Evolutionary conservation across 2,888 invertebrate species (phyloP).

Genomic region (Hydriomena furcata): DNA sequence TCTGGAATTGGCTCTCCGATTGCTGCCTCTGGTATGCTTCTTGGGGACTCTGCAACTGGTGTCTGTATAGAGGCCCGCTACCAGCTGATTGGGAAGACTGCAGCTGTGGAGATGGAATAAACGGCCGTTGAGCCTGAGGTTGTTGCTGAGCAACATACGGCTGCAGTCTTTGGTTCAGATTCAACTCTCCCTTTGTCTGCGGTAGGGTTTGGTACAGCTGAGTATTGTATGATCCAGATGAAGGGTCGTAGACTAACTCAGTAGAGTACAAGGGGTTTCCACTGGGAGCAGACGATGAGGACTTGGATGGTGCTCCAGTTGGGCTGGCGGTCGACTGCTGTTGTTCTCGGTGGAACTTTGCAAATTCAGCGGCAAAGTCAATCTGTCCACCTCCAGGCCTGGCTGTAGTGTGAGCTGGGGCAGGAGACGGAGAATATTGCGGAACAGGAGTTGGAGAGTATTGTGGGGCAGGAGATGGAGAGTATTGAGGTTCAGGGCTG

Average conservation of each 20-base stretch:
- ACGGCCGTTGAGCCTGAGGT: constrained; percentile 78
- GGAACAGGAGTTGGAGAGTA: constrained; percentile 59
- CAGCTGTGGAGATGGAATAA: constrained; percentile 84
- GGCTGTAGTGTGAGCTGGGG: constrained; percentile 56
- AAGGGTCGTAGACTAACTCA: constrained; percentile 89
- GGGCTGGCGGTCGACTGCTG: constrained; percentile 74
- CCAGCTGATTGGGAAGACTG: constrained; percentile 54
- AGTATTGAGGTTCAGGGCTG: constrained; percentile 58
- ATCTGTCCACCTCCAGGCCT: constrained; percentile 68
- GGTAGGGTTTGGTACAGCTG: constrained; percentile 90
- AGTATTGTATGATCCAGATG: constrained; percentile 90
- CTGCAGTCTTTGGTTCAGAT: constrained; percentile 89
- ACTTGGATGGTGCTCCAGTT: constrained; percentile 61
- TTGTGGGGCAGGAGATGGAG: constrained; percentile 58
- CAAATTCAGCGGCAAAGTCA: constrained; percentile 90
- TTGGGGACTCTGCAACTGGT: constrained; percentile 75
- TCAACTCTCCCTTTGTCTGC: constrained; percentile 88
- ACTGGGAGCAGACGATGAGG: constrained; percentile 65
- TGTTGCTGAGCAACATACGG: constrained; percentile 87
- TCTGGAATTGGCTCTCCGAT: constrained; percentile 83
- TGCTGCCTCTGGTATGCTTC: constrained; percentile 85
- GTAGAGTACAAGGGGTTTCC: constrained; percentile 89
- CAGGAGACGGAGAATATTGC: constrained; percentile 46
- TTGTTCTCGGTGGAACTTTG: constrained; percentile 88
- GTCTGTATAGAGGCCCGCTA: constrained; percentile 75